These are phyloP conservation scores for Acipenser transmontanus DNA, from an alignment of 2,797 vertebrate species.

Conservation along the genomic window DNA sequence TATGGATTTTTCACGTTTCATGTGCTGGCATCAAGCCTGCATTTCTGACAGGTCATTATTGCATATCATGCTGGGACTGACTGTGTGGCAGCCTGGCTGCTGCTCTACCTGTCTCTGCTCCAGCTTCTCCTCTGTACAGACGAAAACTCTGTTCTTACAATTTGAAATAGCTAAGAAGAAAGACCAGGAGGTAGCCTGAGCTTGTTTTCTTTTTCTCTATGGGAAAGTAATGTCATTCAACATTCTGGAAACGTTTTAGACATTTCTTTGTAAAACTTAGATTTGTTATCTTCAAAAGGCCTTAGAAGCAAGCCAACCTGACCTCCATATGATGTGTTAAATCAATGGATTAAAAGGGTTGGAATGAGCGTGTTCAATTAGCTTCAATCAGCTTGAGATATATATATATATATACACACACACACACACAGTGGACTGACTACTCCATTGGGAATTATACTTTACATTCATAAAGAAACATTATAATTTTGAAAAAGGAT, in stretches of 20 bases:
- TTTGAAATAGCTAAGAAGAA: constrained; percentile 28
- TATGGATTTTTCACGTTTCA: constrained; percentile 66
- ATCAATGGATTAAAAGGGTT: no score
- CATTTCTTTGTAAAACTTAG: not conserved
- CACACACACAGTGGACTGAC: not conserved
- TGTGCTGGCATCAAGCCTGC: constrained; percentile 47
- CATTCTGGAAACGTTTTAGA: constrained; percentile 16
- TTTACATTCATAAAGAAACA: no score
- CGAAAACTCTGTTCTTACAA: constrained; percentile 33
- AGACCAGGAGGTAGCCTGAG: constrained; percentile 20
- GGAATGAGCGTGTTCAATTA: no score
- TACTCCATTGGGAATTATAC: no score
- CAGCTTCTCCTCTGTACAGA: constrained; percentile 31
- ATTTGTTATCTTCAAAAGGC: constrained; percentile 11
- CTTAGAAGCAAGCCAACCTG: not conserved
- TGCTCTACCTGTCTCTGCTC: constrained; percentile 26
- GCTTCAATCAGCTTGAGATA: no score
- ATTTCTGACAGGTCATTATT: constrained; percentile 81
- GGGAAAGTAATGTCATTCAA: constrained; percentile 21
- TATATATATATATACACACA: no score
- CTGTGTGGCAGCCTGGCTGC: constrained; percentile 24
- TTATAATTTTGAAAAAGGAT: no score
- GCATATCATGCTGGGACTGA: constrained; percentile 59
- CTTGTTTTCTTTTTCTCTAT: constrained; percentile 33
- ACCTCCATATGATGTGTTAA: not conserved